Conservation (phyloP, 2,797 vertebrate genomes). For the Astyanax mexicanus region DNA sequence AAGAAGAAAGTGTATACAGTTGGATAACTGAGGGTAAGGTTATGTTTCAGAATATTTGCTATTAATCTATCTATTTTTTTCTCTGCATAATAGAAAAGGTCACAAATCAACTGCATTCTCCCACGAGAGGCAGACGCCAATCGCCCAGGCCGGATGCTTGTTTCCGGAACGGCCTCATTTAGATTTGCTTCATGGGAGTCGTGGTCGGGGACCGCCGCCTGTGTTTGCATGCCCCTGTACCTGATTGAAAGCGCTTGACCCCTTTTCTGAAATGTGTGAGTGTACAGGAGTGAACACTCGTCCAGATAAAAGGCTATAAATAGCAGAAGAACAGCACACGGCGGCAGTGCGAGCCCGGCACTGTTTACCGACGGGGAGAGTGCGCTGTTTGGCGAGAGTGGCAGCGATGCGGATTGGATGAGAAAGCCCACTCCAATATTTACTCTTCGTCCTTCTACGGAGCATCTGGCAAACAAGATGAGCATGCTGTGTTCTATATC, state of each 20-base stretch:
- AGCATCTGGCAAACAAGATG: slow-evolving; percentile 6
- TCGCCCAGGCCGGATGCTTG: neutral
- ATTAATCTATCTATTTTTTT: too few species aligned
- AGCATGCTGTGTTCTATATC: neutral
- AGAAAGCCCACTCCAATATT: slow-evolving; percentile 21
- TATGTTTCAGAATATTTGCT: too few species aligned
- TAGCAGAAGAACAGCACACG: neutral
- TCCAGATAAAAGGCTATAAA: slow-evolving; percentile 19
- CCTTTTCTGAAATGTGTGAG: slow-evolving; percentile 18
- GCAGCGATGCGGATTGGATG: neutral
- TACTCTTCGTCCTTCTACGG: slow-evolving; percentile 7
- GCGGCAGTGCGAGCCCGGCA: neutral
- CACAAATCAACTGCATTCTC: neutral
- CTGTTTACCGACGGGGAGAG: neutral
- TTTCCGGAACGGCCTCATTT: slow-evolving; percentile 12
- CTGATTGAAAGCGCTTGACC: slow-evolving; percentile 19
- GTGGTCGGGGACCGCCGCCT: slow-evolving; percentile 3
- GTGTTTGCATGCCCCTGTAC: slow-evolving; percentile 15
- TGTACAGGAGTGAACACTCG: neutral
- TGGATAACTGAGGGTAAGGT: too few species aligned
- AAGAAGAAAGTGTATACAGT: too few species aligned
- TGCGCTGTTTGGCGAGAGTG: neutral
- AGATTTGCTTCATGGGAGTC: neutral
- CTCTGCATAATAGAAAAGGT: neutral
- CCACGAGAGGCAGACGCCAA: neutral